Conservation (phyloP, 2,797 vertebrate genomes). For the Pelobates cultripes region DNA sequence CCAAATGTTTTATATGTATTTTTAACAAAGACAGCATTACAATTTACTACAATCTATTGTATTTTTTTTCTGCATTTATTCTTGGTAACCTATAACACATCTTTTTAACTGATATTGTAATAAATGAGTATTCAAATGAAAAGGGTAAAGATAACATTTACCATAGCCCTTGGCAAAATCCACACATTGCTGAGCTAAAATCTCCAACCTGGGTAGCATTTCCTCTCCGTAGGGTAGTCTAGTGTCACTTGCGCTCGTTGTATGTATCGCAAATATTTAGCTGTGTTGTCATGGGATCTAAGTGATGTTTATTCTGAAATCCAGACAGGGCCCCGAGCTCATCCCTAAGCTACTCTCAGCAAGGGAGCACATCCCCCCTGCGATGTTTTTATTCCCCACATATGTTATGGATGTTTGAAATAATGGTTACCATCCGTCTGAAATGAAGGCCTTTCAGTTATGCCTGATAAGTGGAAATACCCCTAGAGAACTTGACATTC, state of each 20-base stretch:
- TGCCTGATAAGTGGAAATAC: constrained; percentile 61
- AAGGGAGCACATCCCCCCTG: constrained; percentile 51
- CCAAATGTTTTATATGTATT: too few species aligned
- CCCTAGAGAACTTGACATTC: constrained; percentile 57
- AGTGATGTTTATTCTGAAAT: constrained; percentile 47
- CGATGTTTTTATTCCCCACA: constrained; percentile 66
- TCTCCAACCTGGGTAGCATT: not conserved
- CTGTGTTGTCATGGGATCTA: constrained; percentile 53
- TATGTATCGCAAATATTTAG: constrained; percentile 37
- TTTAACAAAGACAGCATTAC: too few species aligned
- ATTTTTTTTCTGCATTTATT: too few species aligned
- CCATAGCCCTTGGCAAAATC: not conserved
- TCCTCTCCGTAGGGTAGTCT: not conserved
- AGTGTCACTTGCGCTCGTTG: constrained; percentile 6
- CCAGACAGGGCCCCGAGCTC: constrained; percentile 37
- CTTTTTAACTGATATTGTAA: not conserved
- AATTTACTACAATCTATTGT: too few species aligned
- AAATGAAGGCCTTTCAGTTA: constrained; percentile 50
- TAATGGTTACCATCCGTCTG: constrained; percentile 56
- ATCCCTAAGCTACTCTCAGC: constrained; percentile 53
- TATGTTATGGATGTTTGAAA: constrained; percentile 66
- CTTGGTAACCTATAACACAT: not conserved
- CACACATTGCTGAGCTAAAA: not conserved
- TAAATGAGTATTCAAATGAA: not conserved
- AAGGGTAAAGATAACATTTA: not conserved